phyloP scores from a whole-genome alignment of 37 sponge, comb jelly and placozoan genomes.

The Haliclona indistincta region DNA sequence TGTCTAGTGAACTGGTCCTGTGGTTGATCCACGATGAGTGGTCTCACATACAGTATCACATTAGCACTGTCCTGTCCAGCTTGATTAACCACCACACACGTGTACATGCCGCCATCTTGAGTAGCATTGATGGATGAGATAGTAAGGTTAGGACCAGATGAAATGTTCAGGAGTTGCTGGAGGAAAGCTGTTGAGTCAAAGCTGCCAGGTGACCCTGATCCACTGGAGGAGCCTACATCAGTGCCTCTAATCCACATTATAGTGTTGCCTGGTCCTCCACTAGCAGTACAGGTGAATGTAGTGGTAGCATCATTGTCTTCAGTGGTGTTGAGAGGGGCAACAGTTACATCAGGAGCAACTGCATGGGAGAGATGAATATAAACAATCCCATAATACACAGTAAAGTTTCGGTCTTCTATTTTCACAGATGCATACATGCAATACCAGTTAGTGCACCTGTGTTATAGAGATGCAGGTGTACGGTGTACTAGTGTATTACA shows the following conservation, averaged over 20 bases:
- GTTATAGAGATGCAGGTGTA: no score
- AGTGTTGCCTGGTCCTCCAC: slow-evolving; percentile 46
- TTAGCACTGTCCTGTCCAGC: slow-evolving; percentile 47
- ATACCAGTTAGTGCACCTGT: no score
- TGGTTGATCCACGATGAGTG: slow-evolving; percentile 1
- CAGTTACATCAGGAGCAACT: slow-evolving; percentile 50
- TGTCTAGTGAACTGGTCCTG: background rate
- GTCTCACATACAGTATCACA: slow-evolving; percentile 19
- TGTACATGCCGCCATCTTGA: slow-evolving; percentile 64
- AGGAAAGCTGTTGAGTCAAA: background rate
- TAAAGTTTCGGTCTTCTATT: no score
- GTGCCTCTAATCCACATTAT: slow-evolving; percentile 37
- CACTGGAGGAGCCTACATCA: no score
- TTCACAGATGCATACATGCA: no score
- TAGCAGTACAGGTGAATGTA: slow-evolving; percentile 39
- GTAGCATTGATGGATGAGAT: background rate
- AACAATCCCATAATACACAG: no score
- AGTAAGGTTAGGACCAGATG: background rate
- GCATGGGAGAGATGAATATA: no score
- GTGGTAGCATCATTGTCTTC: slow-evolving; percentile 2
- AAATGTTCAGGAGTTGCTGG: background rate
- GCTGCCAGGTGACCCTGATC: no score
- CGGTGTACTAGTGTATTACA: no score
- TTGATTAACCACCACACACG: slow-evolving; percentile 57
- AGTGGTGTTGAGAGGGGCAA: background rate